Percentiles rank a stretch among this genome's conserved stretches.
Evolutionary conservation across 1,140 invertebrate genomes (phyloP).

Genomic region (Anthonomus grandis): DNA sequence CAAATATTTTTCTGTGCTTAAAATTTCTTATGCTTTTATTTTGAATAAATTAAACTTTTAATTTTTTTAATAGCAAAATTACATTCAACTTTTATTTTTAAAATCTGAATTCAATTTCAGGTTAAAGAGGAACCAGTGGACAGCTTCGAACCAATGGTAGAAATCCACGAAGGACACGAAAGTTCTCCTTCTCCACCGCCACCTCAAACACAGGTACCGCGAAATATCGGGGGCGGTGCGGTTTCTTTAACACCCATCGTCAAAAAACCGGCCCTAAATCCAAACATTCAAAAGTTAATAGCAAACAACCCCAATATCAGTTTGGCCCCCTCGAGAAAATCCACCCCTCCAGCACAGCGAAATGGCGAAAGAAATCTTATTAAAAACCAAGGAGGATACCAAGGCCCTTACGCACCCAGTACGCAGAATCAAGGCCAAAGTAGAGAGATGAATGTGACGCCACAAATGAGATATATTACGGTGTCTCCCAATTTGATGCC

Average conservation of each 20-base stretch:
- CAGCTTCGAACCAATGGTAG: slow-evolving; percentile 42
- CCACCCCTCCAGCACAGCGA: slow-evolving; percentile 12
- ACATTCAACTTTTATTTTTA: no score
- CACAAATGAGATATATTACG: neutral
- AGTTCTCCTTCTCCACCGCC: slow-evolving; percentile 11
- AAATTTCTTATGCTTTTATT: no score
- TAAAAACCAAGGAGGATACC: slow-evolving; percentile 20
- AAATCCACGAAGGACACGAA: slow-evolving; percentile 42
- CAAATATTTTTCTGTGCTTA: no score
- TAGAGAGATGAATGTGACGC: neutral
- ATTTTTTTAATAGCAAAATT: no score
- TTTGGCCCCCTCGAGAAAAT: slow-evolving; percentile 30
- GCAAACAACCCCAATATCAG: slow-evolving; percentile 46
- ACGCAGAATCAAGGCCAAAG: slow-evolving; percentile 5
- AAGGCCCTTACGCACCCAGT: slow-evolving; percentile 17
- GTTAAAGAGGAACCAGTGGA: slow-evolving; percentile 43
- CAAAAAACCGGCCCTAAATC: slow-evolving; percentile 39
- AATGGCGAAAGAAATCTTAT: slow-evolving; percentile 5
- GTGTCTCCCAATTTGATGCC: slow-evolving; percentile 9
- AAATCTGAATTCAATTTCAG: neutral
- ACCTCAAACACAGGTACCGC: neutral
- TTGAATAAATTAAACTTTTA: no score
- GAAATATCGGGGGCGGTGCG: slow-evolving; percentile 31
- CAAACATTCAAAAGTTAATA: slow-evolving; percentile 43
- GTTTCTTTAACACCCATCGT: slow-evolving; percentile 44